Percentiles rank a stretch among this genome's conserved stretches.
Evolutionary conservation across 2,888 invertebrate genomes (phyloP).

Genomic region (Drosophila sordidula): DNA sequence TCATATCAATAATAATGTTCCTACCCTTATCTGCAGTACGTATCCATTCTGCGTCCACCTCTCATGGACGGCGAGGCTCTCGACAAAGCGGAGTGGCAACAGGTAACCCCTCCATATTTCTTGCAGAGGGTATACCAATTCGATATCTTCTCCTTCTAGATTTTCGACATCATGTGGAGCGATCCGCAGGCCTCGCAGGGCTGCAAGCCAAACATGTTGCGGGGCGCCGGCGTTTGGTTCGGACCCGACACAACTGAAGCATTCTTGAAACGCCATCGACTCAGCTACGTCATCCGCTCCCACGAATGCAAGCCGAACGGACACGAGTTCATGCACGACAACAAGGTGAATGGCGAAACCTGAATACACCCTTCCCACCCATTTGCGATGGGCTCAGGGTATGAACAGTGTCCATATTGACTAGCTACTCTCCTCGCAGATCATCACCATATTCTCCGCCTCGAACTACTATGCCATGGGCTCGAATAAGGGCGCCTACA

Average conservation of each 20-base stretch:
- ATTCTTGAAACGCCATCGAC: slow-evolving; percentile 91
- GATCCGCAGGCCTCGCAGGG: slow-evolving; percentile 93
- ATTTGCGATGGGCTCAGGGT: too few relatives aligned
- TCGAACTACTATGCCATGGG: slow-evolving; percentile 98
- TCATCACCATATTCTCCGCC: slow-evolving; percentile 97
- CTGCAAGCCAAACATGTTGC: slow-evolving; percentile 92
- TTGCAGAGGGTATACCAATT: not conserved
- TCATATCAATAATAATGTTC: not conserved
- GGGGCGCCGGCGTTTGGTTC: slow-evolving; percentile 97
- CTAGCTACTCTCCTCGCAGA: slow-evolving; percentile 86
- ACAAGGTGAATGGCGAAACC: slow-evolving; percentile 87
- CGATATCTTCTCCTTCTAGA: slow-evolving; percentile 86
- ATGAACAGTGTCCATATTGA: too few relatives aligned
- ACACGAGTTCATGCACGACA: slow-evolving; percentile 93
- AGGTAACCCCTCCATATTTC: slow-evolving; percentile 86
- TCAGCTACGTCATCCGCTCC: slow-evolving; percentile 92
- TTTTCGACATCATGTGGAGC: slow-evolving; percentile 97
- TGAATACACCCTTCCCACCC: too few relatives aligned
- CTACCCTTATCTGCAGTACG: slow-evolving; percentile 88
- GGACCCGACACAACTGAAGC: slow-evolving; percentile 94
- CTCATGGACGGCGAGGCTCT: slow-evolving; percentile 89
- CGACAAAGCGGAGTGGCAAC: slow-evolving; percentile 95
- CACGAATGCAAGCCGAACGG: slow-evolving; percentile 98
- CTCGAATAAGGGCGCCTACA: slow-evolving; percentile 96
- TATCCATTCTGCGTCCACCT: slow-evolving; percentile 94